Percentiles rank a stretch among this genome's conserved stretches.
Conservation (phyloP, 2,113 vertebrate genomes). For the Austrofundulus limnaeus region DNA sequence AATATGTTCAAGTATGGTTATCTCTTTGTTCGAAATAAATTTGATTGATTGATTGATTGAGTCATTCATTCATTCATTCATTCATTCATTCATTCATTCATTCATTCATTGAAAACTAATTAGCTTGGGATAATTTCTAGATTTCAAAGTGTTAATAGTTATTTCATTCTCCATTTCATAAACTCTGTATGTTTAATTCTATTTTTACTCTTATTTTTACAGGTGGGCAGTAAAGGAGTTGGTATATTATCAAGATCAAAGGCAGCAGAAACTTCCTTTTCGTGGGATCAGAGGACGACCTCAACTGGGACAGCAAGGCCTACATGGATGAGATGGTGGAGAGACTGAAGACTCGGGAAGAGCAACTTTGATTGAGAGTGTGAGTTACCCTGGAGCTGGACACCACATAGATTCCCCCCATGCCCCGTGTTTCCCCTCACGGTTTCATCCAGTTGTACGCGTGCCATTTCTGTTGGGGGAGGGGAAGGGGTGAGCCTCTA, state of each 20-base stretch:
- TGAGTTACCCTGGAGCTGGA: conserved; percentile 47
- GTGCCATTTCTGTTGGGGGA: conserved; percentile 67
- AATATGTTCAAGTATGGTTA: too few relatives aligned
- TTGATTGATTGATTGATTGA: too few relatives aligned
- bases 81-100: too few relatives aligned
- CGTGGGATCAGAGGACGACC: conserved; percentile 72
- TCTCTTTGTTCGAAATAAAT: too few relatives aligned
- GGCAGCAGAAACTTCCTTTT: conserved; percentile 71
- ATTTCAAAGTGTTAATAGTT: too few relatives aligned
- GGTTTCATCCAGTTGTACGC: too few relatives aligned
- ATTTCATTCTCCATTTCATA: too few relatives aligned
- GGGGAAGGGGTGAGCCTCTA: conserved; percentile 49
- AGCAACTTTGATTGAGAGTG: conserved; percentile 68
- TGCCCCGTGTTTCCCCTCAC: conserved; percentile 57
- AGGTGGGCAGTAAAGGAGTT: conserved; percentile 35
- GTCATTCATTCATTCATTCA: too few relatives aligned
- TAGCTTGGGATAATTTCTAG: too few relatives aligned
- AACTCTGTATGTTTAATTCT: too few relatives aligned
- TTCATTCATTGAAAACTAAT: too few relatives aligned
- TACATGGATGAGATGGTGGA: conserved; percentile 60
- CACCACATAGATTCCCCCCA: conserved; percentile 62
- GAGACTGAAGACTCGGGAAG: conserved; percentile 65
- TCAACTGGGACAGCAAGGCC: conserved; percentile 74
- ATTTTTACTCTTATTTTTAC: too few relatives aligned
- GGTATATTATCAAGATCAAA: conserved; percentile 47